Percentiles rank a stretch among this genome's conserved stretches.
These are phyloP conservation scores for Oxyscelio sp. DNA, from an alignment of 2,888 invertebrate genomes.

Conservation along the genomic window DNA sequence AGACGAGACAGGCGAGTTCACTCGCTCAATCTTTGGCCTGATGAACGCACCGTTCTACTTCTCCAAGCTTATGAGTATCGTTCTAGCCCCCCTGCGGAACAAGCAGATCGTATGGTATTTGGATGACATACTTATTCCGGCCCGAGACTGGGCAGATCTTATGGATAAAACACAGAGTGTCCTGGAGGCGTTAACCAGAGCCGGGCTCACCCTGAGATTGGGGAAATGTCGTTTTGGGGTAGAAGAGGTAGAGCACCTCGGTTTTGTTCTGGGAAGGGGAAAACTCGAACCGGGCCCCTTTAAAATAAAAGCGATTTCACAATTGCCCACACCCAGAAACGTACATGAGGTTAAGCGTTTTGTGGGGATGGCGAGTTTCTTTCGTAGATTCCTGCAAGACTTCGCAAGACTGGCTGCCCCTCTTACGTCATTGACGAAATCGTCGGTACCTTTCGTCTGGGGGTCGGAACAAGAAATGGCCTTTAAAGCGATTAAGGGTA, in stretches of 20 bases:
- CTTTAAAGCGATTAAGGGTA: background rate
- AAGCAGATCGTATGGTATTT: constrained; percentile 8
- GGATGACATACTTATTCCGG: constrained; percentile 7
- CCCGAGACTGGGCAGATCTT: constrained; percentile 1
- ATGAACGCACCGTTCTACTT: constrained; percentile 81
- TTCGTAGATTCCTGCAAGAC: constrained; percentile 11
- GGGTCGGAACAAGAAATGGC: background rate
- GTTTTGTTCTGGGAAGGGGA: constrained; percentile 73
- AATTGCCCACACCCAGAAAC: constrained; percentile 68
- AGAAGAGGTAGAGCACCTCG: constrained; percentile 77
- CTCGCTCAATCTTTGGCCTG: constrained; percentile 79
- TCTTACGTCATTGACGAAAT: constrained; percentile 54
- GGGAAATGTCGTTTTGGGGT: constrained; percentile 10
- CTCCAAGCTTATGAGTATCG: constrained; percentile 61
- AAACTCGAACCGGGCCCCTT: constrained; percentile 68
- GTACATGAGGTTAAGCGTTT: constrained; percentile 70
- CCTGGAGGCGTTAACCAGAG: background rate
- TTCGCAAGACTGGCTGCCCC: constrained; percentile 52
- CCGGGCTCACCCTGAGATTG: background rate
- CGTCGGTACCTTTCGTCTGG: constrained; percentile 27
- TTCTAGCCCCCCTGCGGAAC: background rate
- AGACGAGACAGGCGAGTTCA: constrained; percentile 77
- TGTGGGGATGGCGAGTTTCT: constrained; percentile 72
- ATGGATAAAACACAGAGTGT: background rate
- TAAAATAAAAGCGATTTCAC: constrained; percentile 74